Evolutionary conservation across 2,888 invertebrate species (phyloP).

Genomic region (Autographa pulchrina): DNA sequence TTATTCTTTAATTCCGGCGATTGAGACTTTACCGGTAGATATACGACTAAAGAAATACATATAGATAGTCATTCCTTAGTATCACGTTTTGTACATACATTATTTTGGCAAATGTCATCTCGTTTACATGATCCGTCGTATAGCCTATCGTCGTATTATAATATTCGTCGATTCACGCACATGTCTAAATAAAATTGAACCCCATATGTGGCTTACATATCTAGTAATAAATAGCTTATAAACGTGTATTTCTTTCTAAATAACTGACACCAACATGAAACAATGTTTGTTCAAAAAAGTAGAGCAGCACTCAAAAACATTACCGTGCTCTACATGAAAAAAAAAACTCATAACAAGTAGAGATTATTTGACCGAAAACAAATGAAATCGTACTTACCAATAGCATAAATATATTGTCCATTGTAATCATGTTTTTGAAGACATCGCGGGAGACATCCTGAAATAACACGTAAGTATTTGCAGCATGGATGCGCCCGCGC

Average conservation of each 20-base stretch:
- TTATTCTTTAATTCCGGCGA: too few species aligned
- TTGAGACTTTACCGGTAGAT: too few species aligned
- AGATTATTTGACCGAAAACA: constrained; percentile 13
- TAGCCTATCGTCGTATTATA: too few species aligned
- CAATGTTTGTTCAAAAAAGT: background rate
- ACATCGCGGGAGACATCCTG: constrained; percentile 89
- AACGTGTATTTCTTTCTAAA: background rate
- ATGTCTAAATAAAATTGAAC: background rate
- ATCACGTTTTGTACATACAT: background rate
- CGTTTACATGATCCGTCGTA: background rate
- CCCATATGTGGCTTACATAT: background rate
- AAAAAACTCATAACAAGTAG: background rate
- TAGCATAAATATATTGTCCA: constrained; percentile 57
- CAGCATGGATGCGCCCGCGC: constrained; percentile 83
- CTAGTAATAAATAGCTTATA: background rate
- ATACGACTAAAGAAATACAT: too few species aligned
- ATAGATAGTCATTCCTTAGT: too few species aligned
- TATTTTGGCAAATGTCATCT: background rate
- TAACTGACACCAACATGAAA: background rate
- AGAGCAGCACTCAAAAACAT: background rate
- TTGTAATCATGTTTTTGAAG: constrained; percentile 80
- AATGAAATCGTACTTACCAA: constrained; percentile 40
- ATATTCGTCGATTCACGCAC: background rate
- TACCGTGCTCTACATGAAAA: constrained; percentile 17
- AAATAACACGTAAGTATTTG: constrained; percentile 85